phyloP scores from a whole-genome alignment of 2,888 invertebrate species.

The Polymixis flavicincta region DNA sequence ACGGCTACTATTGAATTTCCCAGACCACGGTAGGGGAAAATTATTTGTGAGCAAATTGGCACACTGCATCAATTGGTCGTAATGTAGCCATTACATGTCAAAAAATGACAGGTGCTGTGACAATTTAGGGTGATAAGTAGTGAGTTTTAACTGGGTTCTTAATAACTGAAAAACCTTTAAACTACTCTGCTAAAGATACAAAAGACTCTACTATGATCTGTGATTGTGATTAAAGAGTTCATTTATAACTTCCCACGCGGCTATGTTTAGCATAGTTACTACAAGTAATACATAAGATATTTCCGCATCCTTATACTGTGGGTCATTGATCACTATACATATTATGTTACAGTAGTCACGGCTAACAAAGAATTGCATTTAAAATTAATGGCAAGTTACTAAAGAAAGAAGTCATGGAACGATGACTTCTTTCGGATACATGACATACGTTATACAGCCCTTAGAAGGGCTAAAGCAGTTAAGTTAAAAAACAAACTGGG shows the following conservation, averaged over 20 bases:
- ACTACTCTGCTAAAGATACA: not conserved
- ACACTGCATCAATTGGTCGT: not conserved
- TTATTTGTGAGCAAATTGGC: not conserved
- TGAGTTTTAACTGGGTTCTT: not conserved
- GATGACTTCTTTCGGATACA: not conserved
- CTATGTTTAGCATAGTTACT: not conserved
- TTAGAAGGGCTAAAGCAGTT: not conserved
- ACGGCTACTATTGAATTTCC: not conserved
- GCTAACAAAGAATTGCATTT: constrained; percentile 18
- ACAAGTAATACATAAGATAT: constrained; percentile 16
- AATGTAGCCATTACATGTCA: not conserved
- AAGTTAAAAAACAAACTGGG: not conserved
- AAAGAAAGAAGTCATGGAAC: no score
- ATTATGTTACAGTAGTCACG: not conserved
- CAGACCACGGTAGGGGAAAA: no score
- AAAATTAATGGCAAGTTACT: not conserved
- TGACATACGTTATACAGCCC: not conserved
- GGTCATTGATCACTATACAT: not conserved
- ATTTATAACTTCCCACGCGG: not conserved
- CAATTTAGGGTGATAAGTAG: no score
- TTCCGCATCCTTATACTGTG: constrained; percentile 33
- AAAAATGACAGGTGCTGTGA: not conserved
- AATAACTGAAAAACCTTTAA: not conserved
- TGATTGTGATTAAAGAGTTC: no score
- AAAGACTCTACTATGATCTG: no score